Percentiles rank a stretch among this genome's conserved stretches.
These are phyloP conservation scores for Galaxea fascicularis DNA, from an alignment of 92 coral and sea anemone genomes.

Conservation along the genomic window DNA sequence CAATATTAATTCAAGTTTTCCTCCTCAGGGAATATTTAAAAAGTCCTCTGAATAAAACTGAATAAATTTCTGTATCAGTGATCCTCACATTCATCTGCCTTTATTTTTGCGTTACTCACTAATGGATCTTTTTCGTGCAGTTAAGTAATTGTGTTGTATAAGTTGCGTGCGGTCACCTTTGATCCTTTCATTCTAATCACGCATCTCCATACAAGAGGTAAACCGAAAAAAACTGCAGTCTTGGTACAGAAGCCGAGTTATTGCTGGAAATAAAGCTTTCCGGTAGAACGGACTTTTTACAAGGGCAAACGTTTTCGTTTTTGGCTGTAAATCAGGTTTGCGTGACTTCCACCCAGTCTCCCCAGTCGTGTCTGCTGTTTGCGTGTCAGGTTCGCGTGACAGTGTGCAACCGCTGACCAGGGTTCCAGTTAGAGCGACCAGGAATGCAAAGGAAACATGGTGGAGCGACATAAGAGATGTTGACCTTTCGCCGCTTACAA, in stretches of 20 bases:
- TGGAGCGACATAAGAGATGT: conserved; percentile 81
- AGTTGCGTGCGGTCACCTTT: conserved; percentile 2
- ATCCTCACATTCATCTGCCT: background rate
- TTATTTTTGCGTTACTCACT: background rate
- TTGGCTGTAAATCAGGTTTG: background rate
- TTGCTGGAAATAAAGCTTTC: background rate
- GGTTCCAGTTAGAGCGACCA: conserved; percentile 92
- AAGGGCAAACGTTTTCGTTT: background rate
- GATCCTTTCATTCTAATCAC: background rate
- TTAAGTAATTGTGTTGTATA: background rate
- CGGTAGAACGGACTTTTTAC: background rate
- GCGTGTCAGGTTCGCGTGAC: conserved; percentile 65
- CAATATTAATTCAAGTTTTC: too few relatives aligned
- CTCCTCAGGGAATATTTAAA: too few relatives aligned
- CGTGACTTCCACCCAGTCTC: conserved; percentile 57
- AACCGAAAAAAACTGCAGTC: background rate
- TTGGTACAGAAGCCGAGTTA: too few relatives aligned
- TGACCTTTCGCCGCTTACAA: conserved; percentile 86
- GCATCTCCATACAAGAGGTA: background rate
- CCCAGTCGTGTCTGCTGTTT: background rate
- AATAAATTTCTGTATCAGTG: background rate
- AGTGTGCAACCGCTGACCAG: conserved; percentile 92
- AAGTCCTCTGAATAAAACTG: background rate
- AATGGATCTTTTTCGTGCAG: background rate
- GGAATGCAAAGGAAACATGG: conserved; percentile 91